A percentile compares a stretch with the other conserved stretches of the same genome.
These are phyloP conservation scores for Haemorhous mexicanus DNA, from an alignment of 2,113 vertebrate genomes.

Conservation along the genomic window DNA sequence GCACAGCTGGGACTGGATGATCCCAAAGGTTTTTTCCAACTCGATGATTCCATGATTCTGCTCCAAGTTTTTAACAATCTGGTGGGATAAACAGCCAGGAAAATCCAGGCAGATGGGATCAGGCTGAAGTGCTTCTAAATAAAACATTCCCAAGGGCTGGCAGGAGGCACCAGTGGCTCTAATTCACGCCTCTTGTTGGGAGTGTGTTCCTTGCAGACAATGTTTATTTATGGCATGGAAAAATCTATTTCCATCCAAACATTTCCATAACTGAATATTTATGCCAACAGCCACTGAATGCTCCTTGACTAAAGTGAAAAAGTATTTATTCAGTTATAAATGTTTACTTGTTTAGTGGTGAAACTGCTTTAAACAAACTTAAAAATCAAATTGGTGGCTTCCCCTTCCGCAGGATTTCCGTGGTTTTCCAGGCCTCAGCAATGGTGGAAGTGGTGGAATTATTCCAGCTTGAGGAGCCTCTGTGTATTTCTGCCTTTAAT, in stretches of 20 bases:
- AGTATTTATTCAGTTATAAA: conserved; percentile 70
- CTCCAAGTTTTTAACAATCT: rapidly evolving
- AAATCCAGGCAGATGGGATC: not conserved
- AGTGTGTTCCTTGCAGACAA: conserved; percentile 57
- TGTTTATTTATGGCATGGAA: conserved; percentile 72
- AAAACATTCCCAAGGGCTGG: conserved; percentile 49
- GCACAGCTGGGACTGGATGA: not conserved
- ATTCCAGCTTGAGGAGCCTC: not conserved
- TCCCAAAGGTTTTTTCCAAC: not conserved
- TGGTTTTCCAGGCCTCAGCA: not conserved
- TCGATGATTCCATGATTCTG: not conserved
- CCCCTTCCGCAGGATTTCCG: not conserved
- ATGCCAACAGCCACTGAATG: conserved; percentile 62
- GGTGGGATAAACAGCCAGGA: not conserved
- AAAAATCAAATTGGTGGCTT: conserved; percentile 35
- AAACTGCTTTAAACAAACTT: conserved; percentile 69
- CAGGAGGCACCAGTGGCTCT: conserved; percentile 42
- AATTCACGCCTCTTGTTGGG: conserved; percentile 19
- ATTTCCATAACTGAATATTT: conserved; percentile 80
- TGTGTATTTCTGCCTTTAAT: not conserved
- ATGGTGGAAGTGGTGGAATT: not conserved
- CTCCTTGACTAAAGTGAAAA: conserved; percentile 65
- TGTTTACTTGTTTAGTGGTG: conserved; percentile 68
- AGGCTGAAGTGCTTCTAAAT: conserved; percentile 37
- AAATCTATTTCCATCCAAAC: conserved; percentile 71